phyloP scores from a whole-genome alignment of 1,140 invertebrate species.

The Brachionus asplanchnoidis region DNA sequence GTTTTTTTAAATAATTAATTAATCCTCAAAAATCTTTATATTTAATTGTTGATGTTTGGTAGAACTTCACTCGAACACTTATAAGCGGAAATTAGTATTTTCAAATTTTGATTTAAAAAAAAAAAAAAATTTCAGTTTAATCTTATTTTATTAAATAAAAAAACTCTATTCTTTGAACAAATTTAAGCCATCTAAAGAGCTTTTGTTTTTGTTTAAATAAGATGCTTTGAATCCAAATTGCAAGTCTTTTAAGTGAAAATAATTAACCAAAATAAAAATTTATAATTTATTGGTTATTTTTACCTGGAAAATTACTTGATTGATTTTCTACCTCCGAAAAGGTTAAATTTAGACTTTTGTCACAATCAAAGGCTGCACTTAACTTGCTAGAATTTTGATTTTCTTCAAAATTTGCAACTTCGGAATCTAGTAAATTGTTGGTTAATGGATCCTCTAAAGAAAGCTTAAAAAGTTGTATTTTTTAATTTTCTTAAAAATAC shows the following conservation, averaged over 20 bases:
- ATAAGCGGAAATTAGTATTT: background rate
- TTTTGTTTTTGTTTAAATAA: background rate
- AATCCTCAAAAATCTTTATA: background rate
- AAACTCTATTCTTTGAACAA: background rate
- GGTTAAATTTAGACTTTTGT: background rate
- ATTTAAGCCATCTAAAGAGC: background rate
- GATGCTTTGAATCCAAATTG: background rate
- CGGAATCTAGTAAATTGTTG: background rate
- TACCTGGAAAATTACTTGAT: background rate
- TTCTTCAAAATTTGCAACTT: background rate
- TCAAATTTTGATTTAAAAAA: background rate
- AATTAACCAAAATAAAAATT: no score
- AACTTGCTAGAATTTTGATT: background rate
- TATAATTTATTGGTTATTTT: background rate
- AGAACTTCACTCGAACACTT: background rate
- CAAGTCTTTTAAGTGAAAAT: background rate
- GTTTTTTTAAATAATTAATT: background rate
- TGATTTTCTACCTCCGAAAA: background rate
- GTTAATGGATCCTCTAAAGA: background rate
- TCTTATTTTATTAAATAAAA: background rate
- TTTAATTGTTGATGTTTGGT: background rate
- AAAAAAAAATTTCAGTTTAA: background rate
- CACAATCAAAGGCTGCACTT: background rate
- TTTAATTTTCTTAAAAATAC: background rate
- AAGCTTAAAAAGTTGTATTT: background rate